phyloP scores from a whole-genome alignment of 1,140 invertebrate genomes.

The Dolichoris vasculosae region DNA sequence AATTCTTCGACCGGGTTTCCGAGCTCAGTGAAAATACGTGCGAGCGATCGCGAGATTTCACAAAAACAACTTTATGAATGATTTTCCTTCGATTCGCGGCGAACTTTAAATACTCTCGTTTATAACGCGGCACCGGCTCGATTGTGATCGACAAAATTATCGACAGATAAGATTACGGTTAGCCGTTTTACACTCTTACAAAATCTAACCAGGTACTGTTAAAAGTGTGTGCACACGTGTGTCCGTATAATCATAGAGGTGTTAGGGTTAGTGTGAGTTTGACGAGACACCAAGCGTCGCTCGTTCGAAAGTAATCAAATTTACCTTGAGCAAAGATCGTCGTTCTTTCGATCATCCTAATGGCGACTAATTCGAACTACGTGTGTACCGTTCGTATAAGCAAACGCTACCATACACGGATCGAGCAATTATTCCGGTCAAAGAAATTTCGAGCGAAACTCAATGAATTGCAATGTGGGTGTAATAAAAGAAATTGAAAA shows the following conservation, averaged over 20 bases:
- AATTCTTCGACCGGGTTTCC: background rate
- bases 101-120: background rate
- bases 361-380: background rate
- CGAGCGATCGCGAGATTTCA: too few relatives aligned
- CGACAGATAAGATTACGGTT: conserved; percentile 24
- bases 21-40: background rate
- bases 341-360: background rate
- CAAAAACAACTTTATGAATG: background rate
- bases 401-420: background rate
- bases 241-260: too few relatives aligned
- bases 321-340: conserved; percentile 36
- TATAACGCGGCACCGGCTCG: background rate
- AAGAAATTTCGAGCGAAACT: conserved; percentile 6
- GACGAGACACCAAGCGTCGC: background rate
- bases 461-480: conserved; percentile 4
- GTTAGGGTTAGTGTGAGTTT: background rate
- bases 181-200: background rate
- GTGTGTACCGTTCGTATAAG: background rate
- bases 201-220: background rate
- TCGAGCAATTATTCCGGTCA: background rate
- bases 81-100: background rate
- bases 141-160: conserved; percentile 12
- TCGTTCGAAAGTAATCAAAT: conserved; percentile 37
- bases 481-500: conserved; percentile 17
- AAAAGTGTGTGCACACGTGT: background rate